Evolutionary conservation across 2,797 vertebrate genomes (phyloP).

Genomic region (Rachycentron canadum): DNA sequence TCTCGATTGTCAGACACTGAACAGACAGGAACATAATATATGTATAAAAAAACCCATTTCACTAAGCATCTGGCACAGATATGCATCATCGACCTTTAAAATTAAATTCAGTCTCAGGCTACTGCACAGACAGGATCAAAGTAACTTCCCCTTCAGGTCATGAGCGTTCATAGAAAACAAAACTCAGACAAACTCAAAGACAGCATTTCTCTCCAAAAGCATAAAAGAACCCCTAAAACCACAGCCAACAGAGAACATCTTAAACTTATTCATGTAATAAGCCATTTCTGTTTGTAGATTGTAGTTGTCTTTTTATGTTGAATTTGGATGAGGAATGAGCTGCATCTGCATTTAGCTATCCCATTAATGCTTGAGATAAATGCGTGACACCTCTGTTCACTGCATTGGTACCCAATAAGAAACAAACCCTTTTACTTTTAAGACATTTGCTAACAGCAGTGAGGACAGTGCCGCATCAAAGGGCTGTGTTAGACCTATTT

Average conservation of each 20-base stretch:
- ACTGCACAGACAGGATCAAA: slow-evolving; percentile 22
- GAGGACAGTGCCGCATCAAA: neutral
- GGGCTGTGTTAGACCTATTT: neutral
- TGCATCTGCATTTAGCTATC: slow-evolving; percentile 11
- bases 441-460: neutral
- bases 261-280: neutral
- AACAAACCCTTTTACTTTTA: neutral
- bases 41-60: neutral
- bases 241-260: neutral
- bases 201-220: slow-evolving; percentile 6
- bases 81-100: slow-evolving; percentile 33
- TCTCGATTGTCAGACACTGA: slow-evolving; percentile 1
- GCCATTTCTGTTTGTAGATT: neutral
- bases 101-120: slow-evolving; percentile 27
- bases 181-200: slow-evolving; percentile 12
- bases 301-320: neutral
- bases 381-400: neutral
- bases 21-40: slow-evolving; percentile 11
- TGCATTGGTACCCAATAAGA: neutral
- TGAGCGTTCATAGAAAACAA: slow-evolving; percentile 11
- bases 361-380: slow-evolving; percentile 5
- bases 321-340: neutral
- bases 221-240: neutral
- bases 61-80: slow-evolving; percentile 35
- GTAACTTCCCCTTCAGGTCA: slow-evolving; percentile 4